phyloP scores from a whole-genome alignment of 2,797 vertebrate species.

The Hylomyscus alleni region DNA sequence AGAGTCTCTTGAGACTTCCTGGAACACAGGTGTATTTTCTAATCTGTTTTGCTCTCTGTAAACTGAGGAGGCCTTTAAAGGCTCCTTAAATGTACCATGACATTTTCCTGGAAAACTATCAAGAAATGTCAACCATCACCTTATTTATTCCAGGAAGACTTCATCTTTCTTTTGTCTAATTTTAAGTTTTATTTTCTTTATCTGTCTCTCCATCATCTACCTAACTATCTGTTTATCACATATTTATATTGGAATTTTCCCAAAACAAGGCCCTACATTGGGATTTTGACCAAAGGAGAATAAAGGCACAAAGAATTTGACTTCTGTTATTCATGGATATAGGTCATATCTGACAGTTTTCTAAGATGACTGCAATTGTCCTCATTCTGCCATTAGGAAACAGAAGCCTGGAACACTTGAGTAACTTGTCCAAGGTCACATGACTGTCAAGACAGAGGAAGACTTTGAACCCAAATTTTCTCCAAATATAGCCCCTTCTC shows the following conservation, averaged over 20 bases:
- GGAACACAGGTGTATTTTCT: slow-evolving; percentile 15
- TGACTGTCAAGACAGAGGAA: background rate
- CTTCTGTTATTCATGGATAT: background rate
- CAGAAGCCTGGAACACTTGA: background rate
- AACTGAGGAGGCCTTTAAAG: background rate
- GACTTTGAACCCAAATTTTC: background rate
- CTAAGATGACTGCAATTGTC: background rate
- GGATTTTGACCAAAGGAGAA: background rate
- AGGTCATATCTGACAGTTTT: background rate
- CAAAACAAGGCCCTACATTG: background rate
- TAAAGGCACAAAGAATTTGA: background rate
- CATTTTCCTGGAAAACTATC: slow-evolving; percentile 10
- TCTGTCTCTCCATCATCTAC: background rate
- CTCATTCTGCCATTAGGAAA: background rate
- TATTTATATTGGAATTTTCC: background rate
- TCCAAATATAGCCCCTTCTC: background rate
- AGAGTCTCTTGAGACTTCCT: background rate
- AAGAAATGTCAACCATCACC: slow-evolving; percentile 7
- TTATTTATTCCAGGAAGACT: slow-evolving; percentile 12
- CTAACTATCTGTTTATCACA: background rate
- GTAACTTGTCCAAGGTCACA: background rate
- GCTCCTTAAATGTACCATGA: background rate
- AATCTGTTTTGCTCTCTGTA: background rate
- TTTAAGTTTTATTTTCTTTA: background rate
- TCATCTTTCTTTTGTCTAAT: slow-evolving; percentile 12